Base-by-base conservation (phyloP, 92 coral and sea anemone genomes). In the Parazoanthus atlanticus region DNA sequence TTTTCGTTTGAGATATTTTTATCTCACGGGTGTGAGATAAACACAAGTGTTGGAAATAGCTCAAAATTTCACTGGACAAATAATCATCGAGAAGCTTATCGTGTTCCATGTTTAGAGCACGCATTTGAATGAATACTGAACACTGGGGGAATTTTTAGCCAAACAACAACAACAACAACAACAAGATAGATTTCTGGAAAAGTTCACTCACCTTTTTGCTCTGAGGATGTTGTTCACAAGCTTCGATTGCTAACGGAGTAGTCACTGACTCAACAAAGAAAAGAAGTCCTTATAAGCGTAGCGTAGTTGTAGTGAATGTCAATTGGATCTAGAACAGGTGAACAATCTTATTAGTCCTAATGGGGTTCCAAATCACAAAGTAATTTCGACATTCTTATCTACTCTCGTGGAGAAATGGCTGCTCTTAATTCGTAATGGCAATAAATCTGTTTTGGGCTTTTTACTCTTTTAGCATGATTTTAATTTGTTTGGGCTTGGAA, bases 311-410 rank as follows among this genome's bases (percentile, higher is more conserved):
- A 36, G 33, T 43, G 82, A 10, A 30, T 78, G 56, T 78, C 61
- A 46, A n/a, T 47, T 46, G 46, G 38, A 72, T 4, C 0, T 3
- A 11, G 79, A 36, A 52, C 82, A 78, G 82, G 82, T 78, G 82
- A n/a, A 29, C 34, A 30, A 72, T 33, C 31, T 29, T 47, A 17
- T n/a, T 78, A 3, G 58, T 29, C 31, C 66, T 78, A 78, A 78
- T 78, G 82, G 82, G 65, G 3, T 41, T 41, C 23, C n/a, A 47
- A 78, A 8, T 46, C 82, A 78, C 82, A 78, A 78, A 78, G 82
- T 47, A 47, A 78, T 49, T 49, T 49, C 34, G 10, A 8, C 66
- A n/a, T 78, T 78, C 65, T 78, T 78, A 49, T 41, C 61, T 43
- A 28, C 17, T 78, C 30, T 23, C 79, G 31, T 33, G 79, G 43